These are phyloP conservation scores for Lottia scabra DNA, from an alignment of 2,888 invertebrate species.

Conservation along the genomic window DNA sequence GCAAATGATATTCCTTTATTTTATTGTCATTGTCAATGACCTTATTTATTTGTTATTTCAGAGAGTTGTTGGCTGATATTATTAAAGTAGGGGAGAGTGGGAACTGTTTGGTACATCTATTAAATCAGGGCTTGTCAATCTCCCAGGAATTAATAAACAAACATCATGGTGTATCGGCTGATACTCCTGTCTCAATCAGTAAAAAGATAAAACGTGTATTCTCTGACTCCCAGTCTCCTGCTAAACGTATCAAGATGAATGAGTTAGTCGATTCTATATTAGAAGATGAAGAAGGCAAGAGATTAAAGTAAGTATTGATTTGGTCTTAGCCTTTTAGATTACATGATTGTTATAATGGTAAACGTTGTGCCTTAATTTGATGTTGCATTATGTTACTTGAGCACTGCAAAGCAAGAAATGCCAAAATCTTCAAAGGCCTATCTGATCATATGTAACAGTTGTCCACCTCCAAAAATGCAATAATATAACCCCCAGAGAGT, in stretches of 20 bases:
- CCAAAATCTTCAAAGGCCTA: no score
- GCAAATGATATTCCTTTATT: no score
- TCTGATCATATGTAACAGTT: no score
- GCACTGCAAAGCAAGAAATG: no score
- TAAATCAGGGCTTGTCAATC: constrained; percentile 55
- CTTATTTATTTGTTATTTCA: constrained; percentile 24
- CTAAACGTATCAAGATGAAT: background rate
- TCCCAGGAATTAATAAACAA: constrained; percentile 41
- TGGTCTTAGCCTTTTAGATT: no score
- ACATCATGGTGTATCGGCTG: constrained; percentile 35
- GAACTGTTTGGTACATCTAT: constrained; percentile 44
- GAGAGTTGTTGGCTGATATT: constrained; percentile 47
- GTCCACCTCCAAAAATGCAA: no score
- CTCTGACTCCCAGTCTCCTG: constrained; percentile 29
- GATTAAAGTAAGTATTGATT: background rate
- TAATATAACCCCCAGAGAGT: no score
- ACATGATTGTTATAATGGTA: no score
- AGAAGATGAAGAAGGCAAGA: background rate
- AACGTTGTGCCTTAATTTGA: no score
- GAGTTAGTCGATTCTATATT: background rate
- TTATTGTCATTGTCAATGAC: no score
- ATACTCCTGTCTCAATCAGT: constrained; percentile 39
- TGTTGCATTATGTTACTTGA: no score
- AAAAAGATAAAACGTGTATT: constrained; percentile 43
- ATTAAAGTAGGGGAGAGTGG: constrained; percentile 29